Evolutionary conservation across 1,140 invertebrate species (phyloP), one percentile per base, ranked within the genome.

Genomic region (Drosophila burlai): DNA sequence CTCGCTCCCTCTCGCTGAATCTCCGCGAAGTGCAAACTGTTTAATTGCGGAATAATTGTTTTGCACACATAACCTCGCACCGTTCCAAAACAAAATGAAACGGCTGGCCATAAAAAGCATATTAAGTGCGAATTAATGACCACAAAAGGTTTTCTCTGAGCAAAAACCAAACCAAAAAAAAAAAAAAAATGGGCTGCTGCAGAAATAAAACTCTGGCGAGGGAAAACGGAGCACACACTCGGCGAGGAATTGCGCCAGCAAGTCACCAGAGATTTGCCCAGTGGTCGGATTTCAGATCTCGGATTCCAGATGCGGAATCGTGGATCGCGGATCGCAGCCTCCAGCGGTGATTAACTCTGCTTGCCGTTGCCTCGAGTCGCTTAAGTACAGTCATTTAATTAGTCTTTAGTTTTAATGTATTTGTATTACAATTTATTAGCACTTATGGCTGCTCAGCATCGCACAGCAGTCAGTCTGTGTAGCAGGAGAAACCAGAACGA

Each of bases 31-130:
- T 90, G 85, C 86, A 90, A 90, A 90, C 86, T 90, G 85, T 91
- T 91, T 91, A 91, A 91, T 91, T 91, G 89, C 89, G 80, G 89
- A 91, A 91, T 91, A 91, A 91, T 91, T 91, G 89, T 91, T 91
- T 91, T 91, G 84, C 85, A 80, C 85, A 90, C 82, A 91, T 91
- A 91, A 82, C 82, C 81, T 91, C 85, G 86, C 85, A 82, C 86
- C 82, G 75, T 91, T 91, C 79, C 86, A 85, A 90, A 89, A 84
- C 58, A 68, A 67, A 77, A 77, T 68, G 65, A 68, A 69, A 78
- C 75, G 43, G 50, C 60, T 29, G 63, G 82, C 86, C 85, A 91
- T 90, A 90, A 90, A 90, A 90, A 90, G 85, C 85, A 91, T 90
- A 90, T 90, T 90, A 90, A 90, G 85, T 90, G 85, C 85, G 85